A percentile compares a stretch with the other conserved stretches of the same genome.
Conservation (phyloP, 2,888 invertebrate species). For the Mythimna pallens region DNA sequence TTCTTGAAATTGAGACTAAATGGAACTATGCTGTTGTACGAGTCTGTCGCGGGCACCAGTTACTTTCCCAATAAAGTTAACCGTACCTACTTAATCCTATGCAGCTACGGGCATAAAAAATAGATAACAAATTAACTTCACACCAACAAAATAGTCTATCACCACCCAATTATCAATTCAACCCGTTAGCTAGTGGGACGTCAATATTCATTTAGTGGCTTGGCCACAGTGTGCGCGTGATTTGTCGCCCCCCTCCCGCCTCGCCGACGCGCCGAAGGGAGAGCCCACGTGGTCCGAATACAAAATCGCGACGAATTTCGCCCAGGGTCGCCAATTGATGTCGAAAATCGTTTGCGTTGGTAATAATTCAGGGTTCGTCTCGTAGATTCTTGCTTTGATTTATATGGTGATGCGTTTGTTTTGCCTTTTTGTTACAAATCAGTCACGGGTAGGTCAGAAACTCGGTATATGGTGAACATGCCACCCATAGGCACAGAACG, state of each 20-base stretch:
- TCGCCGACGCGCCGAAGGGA: slow-evolving; percentile 64
- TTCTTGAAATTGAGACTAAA: too few relatives aligned
- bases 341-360: slow-evolving; percentile 81
- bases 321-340: slow-evolving; percentile 71
- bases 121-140: slow-evolving; percentile 49
- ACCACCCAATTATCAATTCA: slow-evolving; percentile 85
- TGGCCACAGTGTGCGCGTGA: slow-evolving; percentile 79
- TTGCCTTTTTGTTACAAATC: slow-evolving; percentile 16
- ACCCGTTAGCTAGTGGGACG: slow-evolving; percentile 85
- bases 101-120: not conserved
- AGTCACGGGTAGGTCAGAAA: not conserved
- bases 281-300: slow-evolving; percentile 77
- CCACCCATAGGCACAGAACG: too few relatives aligned
- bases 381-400: slow-evolving; percentile 66
- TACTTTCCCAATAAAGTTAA: not conserved
- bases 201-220: slow-evolving; percentile 88
- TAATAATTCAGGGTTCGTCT: slow-evolving; percentile 80
- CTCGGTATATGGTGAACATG: too few relatives aligned
- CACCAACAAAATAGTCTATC: slow-evolving; percentile 51
- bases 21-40: too few relatives aligned
- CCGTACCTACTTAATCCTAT: not conserved
- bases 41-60: too few relatives aligned
- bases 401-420: slow-evolving; percentile 60
- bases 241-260: slow-evolving; percentile 77
- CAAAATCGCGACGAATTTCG: slow-evolving; percentile 74